These are phyloP conservation scores for Garrulus glandarius DNA, from an alignment of 2,797 vertebrate species.

Conservation along the genomic window DNA sequence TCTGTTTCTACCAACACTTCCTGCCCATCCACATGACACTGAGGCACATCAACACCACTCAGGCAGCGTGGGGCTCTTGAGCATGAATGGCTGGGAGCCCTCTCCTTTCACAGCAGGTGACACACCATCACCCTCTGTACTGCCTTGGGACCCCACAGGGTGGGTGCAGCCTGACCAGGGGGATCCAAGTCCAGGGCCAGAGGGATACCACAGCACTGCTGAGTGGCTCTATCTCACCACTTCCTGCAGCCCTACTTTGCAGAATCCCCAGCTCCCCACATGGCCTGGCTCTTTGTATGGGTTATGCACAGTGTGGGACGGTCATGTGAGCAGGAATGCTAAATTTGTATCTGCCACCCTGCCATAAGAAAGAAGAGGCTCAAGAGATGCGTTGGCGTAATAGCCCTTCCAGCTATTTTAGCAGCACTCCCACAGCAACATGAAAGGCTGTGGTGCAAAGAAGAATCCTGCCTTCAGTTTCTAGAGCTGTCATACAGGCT, in stretches of 20 bases:
- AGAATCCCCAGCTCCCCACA: not conserved
- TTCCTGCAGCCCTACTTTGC: not conserved
- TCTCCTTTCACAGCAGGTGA: not conserved
- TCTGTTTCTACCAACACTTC: not conserved
- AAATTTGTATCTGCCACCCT: not conserved
- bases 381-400: not conserved
- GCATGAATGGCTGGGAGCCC: accelerated
- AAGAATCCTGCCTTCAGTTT: not conserved
- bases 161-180: accelerated
- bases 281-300: not conserved
- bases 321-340: not conserved
- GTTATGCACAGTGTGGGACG: not conserved
- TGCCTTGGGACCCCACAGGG: not conserved
- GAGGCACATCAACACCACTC: not conserved
- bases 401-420: not conserved
- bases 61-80: accelerated
- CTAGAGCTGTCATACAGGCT: not conserved
- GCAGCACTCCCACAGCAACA: not conserved
- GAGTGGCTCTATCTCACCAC: accelerated
- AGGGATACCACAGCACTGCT: not conserved
- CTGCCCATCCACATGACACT: accelerated
- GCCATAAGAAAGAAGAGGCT: not conserved
- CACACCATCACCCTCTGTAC: not conserved
- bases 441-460: not conserved
- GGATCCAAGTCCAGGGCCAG: accelerated